Conservation (phyloP, 2,797 vertebrate species). For the Otolemur crassicaudatus region DNA sequence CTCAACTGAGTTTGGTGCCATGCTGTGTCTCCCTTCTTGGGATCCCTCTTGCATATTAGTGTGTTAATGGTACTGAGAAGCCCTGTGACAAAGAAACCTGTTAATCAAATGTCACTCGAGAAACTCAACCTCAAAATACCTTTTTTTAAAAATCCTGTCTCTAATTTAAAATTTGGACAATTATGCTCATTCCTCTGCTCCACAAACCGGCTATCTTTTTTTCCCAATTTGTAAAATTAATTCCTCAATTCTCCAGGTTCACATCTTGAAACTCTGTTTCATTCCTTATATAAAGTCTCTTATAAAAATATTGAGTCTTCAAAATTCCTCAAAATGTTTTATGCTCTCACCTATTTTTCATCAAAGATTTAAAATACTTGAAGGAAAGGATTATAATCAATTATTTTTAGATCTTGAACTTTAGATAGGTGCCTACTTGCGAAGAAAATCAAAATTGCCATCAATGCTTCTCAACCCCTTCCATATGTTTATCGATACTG, state of each 20-base stretch:
- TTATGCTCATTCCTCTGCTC: background rate
- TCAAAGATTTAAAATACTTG: background rate
- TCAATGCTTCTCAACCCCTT: background rate
- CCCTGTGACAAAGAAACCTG: background rate
- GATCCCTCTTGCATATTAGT: background rate
- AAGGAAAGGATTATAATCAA: background rate
- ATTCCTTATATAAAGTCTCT: background rate
- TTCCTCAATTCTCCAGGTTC: background rate
- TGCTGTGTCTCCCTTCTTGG: background rate
- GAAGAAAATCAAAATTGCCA: background rate
- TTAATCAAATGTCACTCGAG: background rate
- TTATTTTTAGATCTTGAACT: conserved; percentile 6
- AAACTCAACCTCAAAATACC: background rate
- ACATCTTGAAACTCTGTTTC: background rate
- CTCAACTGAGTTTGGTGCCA: background rate
- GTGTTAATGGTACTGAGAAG: background rate
- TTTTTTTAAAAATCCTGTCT: background rate
- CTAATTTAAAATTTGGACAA: conserved; percentile 28
- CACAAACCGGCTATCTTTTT: background rate
- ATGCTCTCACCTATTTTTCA: background rate
- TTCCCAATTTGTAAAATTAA: conserved; percentile 20
- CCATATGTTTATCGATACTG: background rate
- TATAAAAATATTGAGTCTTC: background rate
- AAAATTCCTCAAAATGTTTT: background rate
- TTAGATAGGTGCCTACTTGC: background rate